These are phyloP conservation scores for Chloebia gouldiae DNA, from an alignment of 2,113 vertebrate genomes.

Conservation along the genomic window DNA sequence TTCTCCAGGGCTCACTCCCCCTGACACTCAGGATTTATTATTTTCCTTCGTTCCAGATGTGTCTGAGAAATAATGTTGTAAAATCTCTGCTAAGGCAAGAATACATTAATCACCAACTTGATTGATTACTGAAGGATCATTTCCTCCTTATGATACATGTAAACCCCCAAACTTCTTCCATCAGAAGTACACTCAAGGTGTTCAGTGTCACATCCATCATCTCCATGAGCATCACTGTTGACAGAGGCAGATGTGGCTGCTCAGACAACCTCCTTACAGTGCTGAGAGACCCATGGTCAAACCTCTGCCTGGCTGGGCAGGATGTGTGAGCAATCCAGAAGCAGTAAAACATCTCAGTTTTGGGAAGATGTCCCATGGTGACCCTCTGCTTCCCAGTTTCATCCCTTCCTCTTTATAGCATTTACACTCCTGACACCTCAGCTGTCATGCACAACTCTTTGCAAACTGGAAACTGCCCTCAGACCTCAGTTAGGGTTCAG, in stretches of 20 bases:
- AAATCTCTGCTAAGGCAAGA: constrained; percentile 43
- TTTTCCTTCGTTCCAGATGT: constrained; percentile 48
- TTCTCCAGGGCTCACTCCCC: neutral
- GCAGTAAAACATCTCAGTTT: neutral
- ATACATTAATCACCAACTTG: constrained; percentile 51
- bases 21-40: constrained; percentile 43
- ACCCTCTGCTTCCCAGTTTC: neutral
- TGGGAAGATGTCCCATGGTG: neutral
- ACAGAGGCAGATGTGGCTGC: neutral
- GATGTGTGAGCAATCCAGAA: neutral
- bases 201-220: constrained; percentile 47
- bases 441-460: neutral
- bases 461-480: neutral
- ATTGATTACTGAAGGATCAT: constrained; percentile 56
- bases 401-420: neutral
- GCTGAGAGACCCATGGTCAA: neutral
- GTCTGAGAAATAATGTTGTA: constrained; percentile 37
- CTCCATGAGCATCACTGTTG: neutral
- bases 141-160: constrained; percentile 43
- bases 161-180: constrained; percentile 53
- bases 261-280: neutral
- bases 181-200: constrained; percentile 38
- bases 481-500: neutral
- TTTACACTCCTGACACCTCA: neutral
- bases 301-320: neutral